These are phyloP conservation scores for Sylvietta virens DNA, from an alignment of 2,113 vertebrate genomes.

Conservation along the genomic window DNA sequence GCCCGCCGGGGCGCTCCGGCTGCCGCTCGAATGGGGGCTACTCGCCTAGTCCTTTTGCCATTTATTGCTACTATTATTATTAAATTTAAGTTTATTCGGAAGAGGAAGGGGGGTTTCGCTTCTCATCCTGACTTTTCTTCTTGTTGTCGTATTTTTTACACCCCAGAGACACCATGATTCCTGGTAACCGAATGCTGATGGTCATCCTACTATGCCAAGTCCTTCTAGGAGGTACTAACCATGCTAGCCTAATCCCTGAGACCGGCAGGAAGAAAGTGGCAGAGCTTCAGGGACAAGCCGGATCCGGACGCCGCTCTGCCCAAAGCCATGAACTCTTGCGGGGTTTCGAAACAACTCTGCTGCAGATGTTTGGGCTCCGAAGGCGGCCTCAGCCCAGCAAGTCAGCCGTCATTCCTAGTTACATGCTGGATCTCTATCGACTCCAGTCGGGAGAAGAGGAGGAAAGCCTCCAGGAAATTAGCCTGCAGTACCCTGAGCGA, in stretches of 20 bases:
- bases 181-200: constrained; percentile 99
- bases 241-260: constrained; percentile 98
- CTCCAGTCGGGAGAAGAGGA: constrained; percentile 94
- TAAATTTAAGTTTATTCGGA: not conserved
- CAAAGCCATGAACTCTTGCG: constrained; percentile 97
- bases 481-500: constrained; percentile 91
- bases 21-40: not conserved
- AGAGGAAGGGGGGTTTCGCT: not conserved
- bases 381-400: constrained; percentile 90
- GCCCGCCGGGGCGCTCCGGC: not conserved
- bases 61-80: not conserved
- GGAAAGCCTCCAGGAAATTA: constrained; percentile 78
- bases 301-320: constrained; percentile 79
- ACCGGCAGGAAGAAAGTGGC: constrained; percentile 94
- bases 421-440: constrained; percentile 97
- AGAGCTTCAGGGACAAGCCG: constrained; percentile 83
- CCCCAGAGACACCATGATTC: constrained; percentile 99
- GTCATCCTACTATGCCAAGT: constrained; percentile 99
- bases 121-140: constrained; percentile 53
- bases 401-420: constrained; percentile 86
- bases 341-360: constrained; percentile 97
- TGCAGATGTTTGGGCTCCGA: constrained; percentile 98
- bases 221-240: constrained; percentile 95
- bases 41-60: not conserved
- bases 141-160: constrained; percentile 65